phyloP scores from a whole-genome alignment of 1,140 invertebrate genomes.

The Drosophila bipectinata region DNA sequence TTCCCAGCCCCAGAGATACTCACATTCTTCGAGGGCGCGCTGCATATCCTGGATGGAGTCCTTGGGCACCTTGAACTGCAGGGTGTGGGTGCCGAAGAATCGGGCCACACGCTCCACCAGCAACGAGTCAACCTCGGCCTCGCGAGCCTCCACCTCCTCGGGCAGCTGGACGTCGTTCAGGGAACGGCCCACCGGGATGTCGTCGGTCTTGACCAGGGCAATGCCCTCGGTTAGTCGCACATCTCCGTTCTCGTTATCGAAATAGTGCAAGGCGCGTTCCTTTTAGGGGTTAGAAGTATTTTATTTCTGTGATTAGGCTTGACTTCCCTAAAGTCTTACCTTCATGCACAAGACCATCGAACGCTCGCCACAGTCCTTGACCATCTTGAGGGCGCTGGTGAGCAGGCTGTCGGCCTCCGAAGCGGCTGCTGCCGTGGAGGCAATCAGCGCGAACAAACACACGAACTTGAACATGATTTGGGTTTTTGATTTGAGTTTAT shows the following conservation, averaged over 20 bases:
- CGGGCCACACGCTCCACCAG: constrained; percentile 89
- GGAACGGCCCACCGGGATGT: constrained; percentile 85
- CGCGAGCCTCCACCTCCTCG: constrained; percentile 88
- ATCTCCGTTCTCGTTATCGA: constrained; percentile 86
- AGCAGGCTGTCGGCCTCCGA: constrained; percentile 84
- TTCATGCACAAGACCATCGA: constrained; percentile 90
- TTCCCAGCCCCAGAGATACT: constrained; percentile 35
- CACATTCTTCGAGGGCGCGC: constrained; percentile 87
- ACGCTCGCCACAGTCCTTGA: constrained; percentile 88
- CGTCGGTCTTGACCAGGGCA: constrained; percentile 88
- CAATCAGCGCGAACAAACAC: constrained; percentile 85
- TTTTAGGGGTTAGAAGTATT: constrained; percentile 54
- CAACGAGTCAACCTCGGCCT: constrained; percentile 90
- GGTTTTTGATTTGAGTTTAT: constrained; percentile 44
- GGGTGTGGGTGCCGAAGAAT: constrained; percentile 91
- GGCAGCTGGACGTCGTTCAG: constrained; percentile 86
- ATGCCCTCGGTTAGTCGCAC: constrained; percentile 88
- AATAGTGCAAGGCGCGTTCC: constrained; percentile 88
- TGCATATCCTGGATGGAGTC: constrained; percentile 88
- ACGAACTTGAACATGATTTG: constrained; percentile 86
- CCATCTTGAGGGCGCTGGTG: constrained; percentile 87
- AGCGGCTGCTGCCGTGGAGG: constrained; percentile 83
- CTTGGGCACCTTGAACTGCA: constrained; percentile 90
- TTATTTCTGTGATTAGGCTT: background rate
- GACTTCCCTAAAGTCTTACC: constrained; percentile 74